A percentile compares a stretch with the other conserved stretches of the same genome.
phyloP scores from a whole-genome alignment of 2,113 vertebrate genomes.

The Hemiprocne comata region DNA sequence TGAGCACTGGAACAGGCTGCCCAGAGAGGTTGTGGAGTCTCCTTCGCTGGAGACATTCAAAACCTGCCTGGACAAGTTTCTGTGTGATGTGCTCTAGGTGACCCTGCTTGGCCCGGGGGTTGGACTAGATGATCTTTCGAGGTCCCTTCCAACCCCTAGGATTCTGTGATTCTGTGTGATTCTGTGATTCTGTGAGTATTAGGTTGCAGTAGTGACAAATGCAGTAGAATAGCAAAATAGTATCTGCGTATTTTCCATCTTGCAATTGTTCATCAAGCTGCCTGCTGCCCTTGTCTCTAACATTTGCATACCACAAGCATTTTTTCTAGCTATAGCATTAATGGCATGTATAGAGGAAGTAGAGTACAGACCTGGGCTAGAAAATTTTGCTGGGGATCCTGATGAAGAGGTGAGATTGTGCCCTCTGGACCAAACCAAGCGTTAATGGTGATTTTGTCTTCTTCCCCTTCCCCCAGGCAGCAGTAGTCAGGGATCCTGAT shows the following conservation, averaged over 20 bases:
- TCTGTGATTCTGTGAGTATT: too few species aligned
- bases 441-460: constrained; percentile 92
- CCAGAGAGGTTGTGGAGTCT: too few species aligned
- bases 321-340: background rate
- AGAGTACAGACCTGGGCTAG: constrained; percentile 84
- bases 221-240: background rate
- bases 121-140: too few species aligned
- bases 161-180: too few species aligned
- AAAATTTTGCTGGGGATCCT: constrained; percentile 96
- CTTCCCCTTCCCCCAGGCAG: constrained; percentile 89
- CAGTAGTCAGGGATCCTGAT: constrained; percentile 95
- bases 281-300: background rate
- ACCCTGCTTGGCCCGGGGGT: too few species aligned
- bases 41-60: too few species aligned
- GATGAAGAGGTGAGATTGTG: constrained; percentile 93
- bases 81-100: too few species aligned
- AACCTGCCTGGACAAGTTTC: too few species aligned
- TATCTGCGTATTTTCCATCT: background rate
- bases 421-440: constrained; percentile 95
- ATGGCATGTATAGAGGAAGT: background rate
- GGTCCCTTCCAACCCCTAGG: too few species aligned
- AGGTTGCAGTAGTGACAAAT: background rate
- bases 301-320: background rate
- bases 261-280: background rate
- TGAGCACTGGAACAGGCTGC: too few species aligned